Conservation (phyloP, 1,140 invertebrate genomes). For the Paramacrobiotus metropolitanus region DNA sequence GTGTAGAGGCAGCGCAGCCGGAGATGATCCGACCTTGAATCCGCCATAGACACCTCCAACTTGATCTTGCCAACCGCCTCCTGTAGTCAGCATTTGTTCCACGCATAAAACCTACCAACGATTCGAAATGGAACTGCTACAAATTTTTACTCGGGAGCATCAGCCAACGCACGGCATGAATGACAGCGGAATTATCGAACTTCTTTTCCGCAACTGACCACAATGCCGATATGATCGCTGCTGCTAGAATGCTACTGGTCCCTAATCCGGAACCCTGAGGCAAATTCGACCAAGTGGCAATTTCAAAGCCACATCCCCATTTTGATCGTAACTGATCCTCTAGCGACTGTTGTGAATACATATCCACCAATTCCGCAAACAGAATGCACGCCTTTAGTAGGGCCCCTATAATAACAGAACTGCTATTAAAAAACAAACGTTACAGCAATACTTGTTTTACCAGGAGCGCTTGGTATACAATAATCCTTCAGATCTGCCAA, state of each 20-base stretch:
- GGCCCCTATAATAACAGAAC: slow-evolving; percentile 19
- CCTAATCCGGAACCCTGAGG: slow-evolving; percentile 30
- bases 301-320: slow-evolving; percentile 26
- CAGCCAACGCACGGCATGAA: slow-evolving; percentile 23
- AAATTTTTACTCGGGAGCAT: background rate
- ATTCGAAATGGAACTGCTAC: slow-evolving; percentile 6
- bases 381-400: slow-evolving; percentile 28
- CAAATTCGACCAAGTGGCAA: slow-evolving; percentile 27
- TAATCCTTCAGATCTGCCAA: slow-evolving; percentile 25
- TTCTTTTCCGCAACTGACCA: slow-evolving; percentile 22
- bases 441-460: slow-evolving; percentile 13
- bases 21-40: slow-evolving; percentile 22
- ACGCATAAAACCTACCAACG: slow-evolving; percentile 24
- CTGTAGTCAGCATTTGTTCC: slow-evolving; percentile 31
- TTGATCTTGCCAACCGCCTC: slow-evolving; percentile 34
- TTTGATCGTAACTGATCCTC: slow-evolving; percentile 21
- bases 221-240: slow-evolving; percentile 24
- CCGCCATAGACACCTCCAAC: slow-evolving; percentile 27
- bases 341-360: slow-evolving; percentile 16
- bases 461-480: slow-evolving; percentile 24
- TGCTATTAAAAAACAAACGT: background rate
- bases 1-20: slow-evolving; percentile 20
- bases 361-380: slow-evolving; percentile 22
- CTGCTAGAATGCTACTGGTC: slow-evolving; percentile 30
- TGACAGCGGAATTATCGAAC: slow-evolving; percentile 18